These are phyloP conservation scores for Aurelia sp. DNA, from an alignment of 30 jellyfish, hydroid and myxozoan genomes.

Conservation along the genomic window DNA sequence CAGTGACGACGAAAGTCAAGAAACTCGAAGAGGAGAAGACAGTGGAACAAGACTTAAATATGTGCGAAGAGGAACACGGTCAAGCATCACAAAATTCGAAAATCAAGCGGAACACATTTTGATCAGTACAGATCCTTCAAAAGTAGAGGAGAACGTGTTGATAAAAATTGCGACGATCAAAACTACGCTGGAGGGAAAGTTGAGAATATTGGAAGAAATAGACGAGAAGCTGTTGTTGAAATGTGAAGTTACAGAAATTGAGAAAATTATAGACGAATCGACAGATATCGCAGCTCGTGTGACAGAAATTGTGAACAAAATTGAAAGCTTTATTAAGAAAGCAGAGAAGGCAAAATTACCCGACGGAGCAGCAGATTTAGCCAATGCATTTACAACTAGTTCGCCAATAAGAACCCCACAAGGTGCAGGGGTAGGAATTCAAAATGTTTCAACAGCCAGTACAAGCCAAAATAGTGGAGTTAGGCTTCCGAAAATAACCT, in stretches of 20 bases:
- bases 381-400: background rate
- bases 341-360: slow-evolving; percentile 8
- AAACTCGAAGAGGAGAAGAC: background rate
- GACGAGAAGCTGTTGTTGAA: slow-evolving; percentile 1
- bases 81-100: background rate
- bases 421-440: too few relatives aligned
- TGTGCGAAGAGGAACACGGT: background rate
- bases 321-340: background rate
- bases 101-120: background rate
- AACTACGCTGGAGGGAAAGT: background rate
- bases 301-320: background rate
- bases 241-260: background rate
- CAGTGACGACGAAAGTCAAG: background rate
- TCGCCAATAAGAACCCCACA: background rate
- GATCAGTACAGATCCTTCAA: background rate
- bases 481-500: slow-evolving; percentile 6
- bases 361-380: background rate
- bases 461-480: background rate
- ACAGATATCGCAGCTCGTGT: background rate
- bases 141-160: background rate
- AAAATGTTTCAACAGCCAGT: background rate
- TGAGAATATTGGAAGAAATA: background rate
- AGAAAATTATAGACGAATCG: slow-evolving; percentile 1
- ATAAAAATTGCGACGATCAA: background rate
- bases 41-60: background rate